Evolutionary conservation across 1,140 invertebrate genomes (phyloP).

Genomic region (Homalodisca vitripennis): DNA sequence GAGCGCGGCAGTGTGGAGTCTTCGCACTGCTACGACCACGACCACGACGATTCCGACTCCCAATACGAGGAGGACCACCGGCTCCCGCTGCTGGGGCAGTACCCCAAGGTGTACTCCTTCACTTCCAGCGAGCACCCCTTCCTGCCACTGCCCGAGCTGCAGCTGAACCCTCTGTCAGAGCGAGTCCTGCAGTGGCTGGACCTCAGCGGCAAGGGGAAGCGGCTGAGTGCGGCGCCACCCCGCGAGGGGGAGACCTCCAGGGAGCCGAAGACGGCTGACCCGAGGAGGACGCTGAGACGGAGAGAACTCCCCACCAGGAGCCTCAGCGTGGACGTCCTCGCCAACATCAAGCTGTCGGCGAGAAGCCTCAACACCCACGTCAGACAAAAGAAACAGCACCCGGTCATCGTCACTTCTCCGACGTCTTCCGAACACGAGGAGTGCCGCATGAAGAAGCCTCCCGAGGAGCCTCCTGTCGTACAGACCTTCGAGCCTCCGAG

Average conservation of each 20-base stretch:
- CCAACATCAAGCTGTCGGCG: not conserved
- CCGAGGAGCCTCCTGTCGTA: not conserved
- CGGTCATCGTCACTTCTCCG: too few relatives aligned
- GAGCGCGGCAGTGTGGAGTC: not conserved
- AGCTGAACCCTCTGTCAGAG: slow-evolving; percentile 51
- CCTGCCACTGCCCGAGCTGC: slow-evolving; percentile 5
- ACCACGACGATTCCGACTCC: slow-evolving; percentile 19
- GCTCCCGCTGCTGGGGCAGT: slow-evolving; percentile 10
- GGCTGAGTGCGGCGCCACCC: not conserved
- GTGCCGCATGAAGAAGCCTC: not conserved
- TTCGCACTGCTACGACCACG: slow-evolving; percentile 14
- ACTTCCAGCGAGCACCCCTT: not conserved
- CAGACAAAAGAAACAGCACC: not conserved
- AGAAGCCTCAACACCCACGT: not conserved
- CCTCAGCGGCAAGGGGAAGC: slow-evolving; percentile 48
- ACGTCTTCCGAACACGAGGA: too few relatives aligned
- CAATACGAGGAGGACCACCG: slow-evolving; percentile 1
- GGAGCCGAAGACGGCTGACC: not conserved
- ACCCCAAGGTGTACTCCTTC: slow-evolving; percentile 17
- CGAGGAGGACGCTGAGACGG: not conserved
- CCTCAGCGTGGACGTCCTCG: slow-evolving; percentile 17
- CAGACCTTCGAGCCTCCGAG: slow-evolving; percentile 13
- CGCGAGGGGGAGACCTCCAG: not conserved
- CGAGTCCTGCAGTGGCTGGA: slow-evolving; percentile 60
- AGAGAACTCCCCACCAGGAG: slow-evolving; percentile 18